phyloP scores from a whole-genome alignment of 2,113 vertebrate genomes.

The Aptenodytes forsteri region DNA sequence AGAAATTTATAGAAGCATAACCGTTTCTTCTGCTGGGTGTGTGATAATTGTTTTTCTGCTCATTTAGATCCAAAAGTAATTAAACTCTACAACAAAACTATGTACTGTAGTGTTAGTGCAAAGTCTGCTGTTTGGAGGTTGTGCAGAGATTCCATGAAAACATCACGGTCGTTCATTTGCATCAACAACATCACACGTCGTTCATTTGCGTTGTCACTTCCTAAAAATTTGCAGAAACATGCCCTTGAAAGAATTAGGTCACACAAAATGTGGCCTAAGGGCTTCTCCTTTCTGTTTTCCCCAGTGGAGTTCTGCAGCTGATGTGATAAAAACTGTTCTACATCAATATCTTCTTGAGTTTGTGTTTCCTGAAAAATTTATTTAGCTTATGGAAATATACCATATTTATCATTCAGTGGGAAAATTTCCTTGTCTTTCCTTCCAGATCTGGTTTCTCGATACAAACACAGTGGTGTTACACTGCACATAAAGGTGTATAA shows the following conservation, averaged over 20 bases:
- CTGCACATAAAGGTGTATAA: neutral
- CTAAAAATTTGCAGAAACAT: constrained; percentile 46
- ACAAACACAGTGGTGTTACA: neutral
- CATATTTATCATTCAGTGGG: neutral
- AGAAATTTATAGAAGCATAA: constrained; percentile 9
- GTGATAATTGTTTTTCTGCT: constrained; percentile 24
- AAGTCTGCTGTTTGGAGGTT: neutral
- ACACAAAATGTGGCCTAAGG: constrained; percentile 36
- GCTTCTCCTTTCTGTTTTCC: constrained; percentile 30
- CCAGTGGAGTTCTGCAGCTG: neutral
- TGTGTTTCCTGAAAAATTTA: constrained; percentile 21
- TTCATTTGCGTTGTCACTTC: constrained; percentile 36
- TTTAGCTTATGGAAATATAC: neutral
- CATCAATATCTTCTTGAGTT: constrained; percentile 38
- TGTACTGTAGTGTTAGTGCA: neutral
- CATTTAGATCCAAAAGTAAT: constrained; percentile 25
- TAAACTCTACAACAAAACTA: neutral
- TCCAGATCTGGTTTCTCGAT: neutral
- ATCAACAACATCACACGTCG: neutral
- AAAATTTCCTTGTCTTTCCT: neutral
- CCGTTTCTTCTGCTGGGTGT: neutral
- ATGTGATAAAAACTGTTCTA: constrained; percentile 2
- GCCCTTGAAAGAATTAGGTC: constrained; percentile 53
- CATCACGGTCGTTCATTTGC: neutral
- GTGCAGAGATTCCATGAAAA: neutral